Conservation (phyloP, 2,888 invertebrate genomes). For the Magallana nippona region DNA sequence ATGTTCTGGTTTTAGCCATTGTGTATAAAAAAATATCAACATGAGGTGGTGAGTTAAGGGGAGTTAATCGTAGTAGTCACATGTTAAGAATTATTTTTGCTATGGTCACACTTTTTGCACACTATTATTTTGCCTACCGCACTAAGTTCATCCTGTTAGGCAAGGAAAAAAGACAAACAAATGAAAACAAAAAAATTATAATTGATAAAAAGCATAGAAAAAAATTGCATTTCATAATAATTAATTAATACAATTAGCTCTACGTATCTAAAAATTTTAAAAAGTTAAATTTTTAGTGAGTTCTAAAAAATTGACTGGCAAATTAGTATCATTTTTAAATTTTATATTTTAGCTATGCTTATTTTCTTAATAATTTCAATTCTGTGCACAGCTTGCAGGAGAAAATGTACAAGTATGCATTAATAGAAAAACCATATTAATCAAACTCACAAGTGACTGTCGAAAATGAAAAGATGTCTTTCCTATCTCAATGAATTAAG, state of each 20-base stretch:
- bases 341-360: too few relatives aligned
- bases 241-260: not conserved
- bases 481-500: too few relatives aligned
- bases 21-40: too few relatives aligned
- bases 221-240: not conserved
- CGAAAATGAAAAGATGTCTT: too few relatives aligned
- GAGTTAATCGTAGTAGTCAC: not conserved
- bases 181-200: not conserved
- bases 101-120: slow-evolving; percentile 33
- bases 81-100: slow-evolving; percentile 21
- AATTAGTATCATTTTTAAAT: not conserved
- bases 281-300: too few relatives aligned
- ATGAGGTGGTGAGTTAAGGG: too few relatives aligned
- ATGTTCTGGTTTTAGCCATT: too few relatives aligned
- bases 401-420: not conserved
- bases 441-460: slow-evolving; percentile 10
- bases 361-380: too few relatives aligned
- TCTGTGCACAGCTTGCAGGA: slow-evolving; percentile 8
- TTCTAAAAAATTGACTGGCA: too few relatives aligned
- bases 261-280: not conserved
- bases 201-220: not conserved
- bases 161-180: slow-evolving; percentile 29
- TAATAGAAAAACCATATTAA: slow-evolving; percentile 12
- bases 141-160: slow-evolving; percentile 46
- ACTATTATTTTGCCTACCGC: slow-evolving; percentile 41